phyloP scores from a whole-genome alignment of 2,797 vertebrate species.

The Fringilla coelebs region DNA sequence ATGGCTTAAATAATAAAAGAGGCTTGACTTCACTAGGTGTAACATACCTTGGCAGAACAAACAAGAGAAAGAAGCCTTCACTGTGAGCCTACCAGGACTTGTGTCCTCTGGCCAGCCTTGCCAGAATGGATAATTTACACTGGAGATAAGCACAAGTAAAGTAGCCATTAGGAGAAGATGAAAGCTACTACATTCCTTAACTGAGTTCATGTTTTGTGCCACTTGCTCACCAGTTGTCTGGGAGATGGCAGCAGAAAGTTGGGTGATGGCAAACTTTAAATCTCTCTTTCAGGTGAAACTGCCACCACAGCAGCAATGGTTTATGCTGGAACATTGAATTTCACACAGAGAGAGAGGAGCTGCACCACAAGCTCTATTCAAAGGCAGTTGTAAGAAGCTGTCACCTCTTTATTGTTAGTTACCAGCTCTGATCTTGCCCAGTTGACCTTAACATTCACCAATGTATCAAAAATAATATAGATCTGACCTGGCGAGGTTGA shows the following conservation, averaged over 20 bases:
- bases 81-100: background rate
- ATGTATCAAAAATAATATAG: background rate
- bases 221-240: background rate
- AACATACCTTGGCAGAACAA: background rate
- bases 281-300: background rate
- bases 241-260: background rate
- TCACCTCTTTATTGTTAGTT: background rate
- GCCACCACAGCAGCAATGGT: background rate
- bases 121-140: background rate
- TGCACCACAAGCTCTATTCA: background rate
- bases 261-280: background rate
- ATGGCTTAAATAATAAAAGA: background rate
- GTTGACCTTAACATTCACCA: background rate
- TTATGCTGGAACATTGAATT: background rate
- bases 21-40: background rate
- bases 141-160: background rate
- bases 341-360: background rate
- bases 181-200: background rate
- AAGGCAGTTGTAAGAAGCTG: background rate
- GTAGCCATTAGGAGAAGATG: background rate
- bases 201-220: background rate
- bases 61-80: background rate
- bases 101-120: background rate
- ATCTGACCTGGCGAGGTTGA: slow-evolving; percentile 12
- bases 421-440: background rate